These are phyloP conservation scores for Crocuta crocuta DNA, from an alignment of 2,113 vertebrate species.

Conservation along the genomic window DNA sequence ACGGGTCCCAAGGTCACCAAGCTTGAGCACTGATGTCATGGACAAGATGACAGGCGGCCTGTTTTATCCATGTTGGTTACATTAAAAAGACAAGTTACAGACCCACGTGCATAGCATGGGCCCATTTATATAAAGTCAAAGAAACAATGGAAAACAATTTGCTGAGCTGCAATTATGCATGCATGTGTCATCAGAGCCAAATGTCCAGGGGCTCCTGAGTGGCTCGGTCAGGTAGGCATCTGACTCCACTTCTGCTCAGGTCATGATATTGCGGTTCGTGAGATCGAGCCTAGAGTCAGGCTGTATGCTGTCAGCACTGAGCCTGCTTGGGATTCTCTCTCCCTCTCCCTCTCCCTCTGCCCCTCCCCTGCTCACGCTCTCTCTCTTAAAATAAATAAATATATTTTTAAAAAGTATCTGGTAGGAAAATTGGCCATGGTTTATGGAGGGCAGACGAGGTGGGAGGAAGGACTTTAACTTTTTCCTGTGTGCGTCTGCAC, in stretches of 20 bases:
- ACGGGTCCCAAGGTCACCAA: background rate
- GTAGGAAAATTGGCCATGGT: background rate
- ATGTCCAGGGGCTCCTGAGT: too few species aligned
- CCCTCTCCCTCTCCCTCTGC: too few species aligned
- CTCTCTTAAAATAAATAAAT: too few species aligned
- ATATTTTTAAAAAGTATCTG: background rate
- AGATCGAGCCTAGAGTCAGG: too few species aligned
- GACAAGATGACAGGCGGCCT: rapidly evolving
- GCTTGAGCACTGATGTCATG: background rate
- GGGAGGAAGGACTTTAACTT: background rate
- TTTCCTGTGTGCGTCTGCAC: background rate
- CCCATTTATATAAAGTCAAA: background rate
- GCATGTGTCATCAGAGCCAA: background rate
- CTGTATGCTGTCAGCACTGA: too few species aligned
- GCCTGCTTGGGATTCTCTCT: too few species aligned
- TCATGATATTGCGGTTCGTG: too few species aligned
- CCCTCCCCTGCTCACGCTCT: too few species aligned
- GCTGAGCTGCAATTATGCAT: background rate
- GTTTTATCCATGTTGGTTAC: rapidly evolving
- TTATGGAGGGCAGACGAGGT: background rate
- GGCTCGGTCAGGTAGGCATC: too few species aligned
- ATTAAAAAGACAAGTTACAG: background rate
- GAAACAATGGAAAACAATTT: too few species aligned
- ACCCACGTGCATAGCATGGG: too few species aligned
- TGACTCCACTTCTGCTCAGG: too few species aligned